A percentile compares a stretch with the other conserved stretches of the same genome.
phyloP scores from a whole-genome alignment of 64 coral and sea anemone genomes.

The Stylophora pistillata region DNA sequence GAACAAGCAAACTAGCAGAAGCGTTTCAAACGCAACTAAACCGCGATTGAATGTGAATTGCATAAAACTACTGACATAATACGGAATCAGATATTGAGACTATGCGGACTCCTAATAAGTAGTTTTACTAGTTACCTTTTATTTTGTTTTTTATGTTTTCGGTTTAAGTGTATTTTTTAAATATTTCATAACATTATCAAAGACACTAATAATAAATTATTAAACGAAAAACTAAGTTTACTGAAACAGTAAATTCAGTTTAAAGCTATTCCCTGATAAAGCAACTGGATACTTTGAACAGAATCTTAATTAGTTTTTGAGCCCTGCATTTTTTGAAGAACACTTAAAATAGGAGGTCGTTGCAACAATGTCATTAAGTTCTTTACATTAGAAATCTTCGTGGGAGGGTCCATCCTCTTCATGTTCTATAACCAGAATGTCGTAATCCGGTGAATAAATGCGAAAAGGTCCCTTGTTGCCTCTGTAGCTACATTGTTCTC shows the following conservation, averaged over 20 bases:
- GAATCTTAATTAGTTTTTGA: background rate
- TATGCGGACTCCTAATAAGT: too few relatives aligned
- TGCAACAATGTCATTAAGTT: background rate
- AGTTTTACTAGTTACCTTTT: too few relatives aligned
- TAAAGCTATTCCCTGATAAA: too few relatives aligned
- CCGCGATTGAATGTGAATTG: too few relatives aligned
- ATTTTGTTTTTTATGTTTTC: background rate
- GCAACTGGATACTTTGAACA: background rate
- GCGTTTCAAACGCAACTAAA: too few relatives aligned
- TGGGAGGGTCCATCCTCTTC: background rate
- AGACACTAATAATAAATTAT: constrained; percentile 12
- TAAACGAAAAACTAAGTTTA: background rate
- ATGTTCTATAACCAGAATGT: constrained; percentile 20
- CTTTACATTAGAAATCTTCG: background rate
- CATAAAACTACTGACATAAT: too few relatives aligned
- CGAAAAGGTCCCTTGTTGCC: background rate
- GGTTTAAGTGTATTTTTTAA: background rate
- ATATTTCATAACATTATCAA: too few relatives aligned
- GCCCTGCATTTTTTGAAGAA: background rate
- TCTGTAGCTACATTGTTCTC: background rate
- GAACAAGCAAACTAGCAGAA: too few relatives aligned
- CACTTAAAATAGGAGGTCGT: background rate
- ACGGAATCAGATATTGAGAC: too few relatives aligned
- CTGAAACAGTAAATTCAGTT: background rate
- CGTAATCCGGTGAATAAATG: background rate